phyloP scores from a whole-genome alignment of 2,113 vertebrate genomes.

The Rhagologus leucostigma region DNA sequence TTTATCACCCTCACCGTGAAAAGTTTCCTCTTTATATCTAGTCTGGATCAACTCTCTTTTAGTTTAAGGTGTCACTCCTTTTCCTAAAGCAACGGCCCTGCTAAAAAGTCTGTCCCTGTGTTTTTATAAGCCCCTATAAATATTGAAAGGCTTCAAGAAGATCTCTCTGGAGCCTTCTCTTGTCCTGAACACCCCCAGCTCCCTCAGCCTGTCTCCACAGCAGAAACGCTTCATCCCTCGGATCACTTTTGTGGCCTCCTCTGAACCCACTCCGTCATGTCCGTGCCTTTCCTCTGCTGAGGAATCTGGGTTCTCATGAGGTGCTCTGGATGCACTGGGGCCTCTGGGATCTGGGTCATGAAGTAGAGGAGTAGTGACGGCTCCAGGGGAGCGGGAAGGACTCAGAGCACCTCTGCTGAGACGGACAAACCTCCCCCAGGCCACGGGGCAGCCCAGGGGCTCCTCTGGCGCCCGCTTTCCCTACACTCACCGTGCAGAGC shows the following conservation, averaged over 20 bases:
- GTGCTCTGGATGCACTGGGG: background rate
- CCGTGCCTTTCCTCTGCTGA: background rate
- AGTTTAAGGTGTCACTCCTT: background rate
- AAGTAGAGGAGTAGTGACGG: background rate
- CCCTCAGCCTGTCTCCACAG: background rate
- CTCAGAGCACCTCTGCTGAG: background rate
- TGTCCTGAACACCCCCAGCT: background rate
- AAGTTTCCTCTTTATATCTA: background rate
- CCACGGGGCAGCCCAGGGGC: rapidly evolving
- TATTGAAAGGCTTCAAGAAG: rapidly evolving
- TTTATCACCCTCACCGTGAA: background rate
- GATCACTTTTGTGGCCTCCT: background rate
- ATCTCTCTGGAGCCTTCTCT: background rate
- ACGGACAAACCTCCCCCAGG: background rate
- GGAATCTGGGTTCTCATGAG: rapidly evolving
- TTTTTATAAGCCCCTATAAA: background rate
- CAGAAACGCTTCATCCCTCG: background rate
- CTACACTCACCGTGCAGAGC: background rate
- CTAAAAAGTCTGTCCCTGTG: background rate
- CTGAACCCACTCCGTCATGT: rapidly evolving
- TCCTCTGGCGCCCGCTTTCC: rapidly evolving
- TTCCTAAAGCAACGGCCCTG: background rate
- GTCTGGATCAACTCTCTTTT: background rate
- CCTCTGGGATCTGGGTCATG: background rate
- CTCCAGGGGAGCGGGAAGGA: background rate